Evolutionary conservation across 1,140 invertebrate species (phyloP).

Genomic region (Hycleus cichorii): DNA sequence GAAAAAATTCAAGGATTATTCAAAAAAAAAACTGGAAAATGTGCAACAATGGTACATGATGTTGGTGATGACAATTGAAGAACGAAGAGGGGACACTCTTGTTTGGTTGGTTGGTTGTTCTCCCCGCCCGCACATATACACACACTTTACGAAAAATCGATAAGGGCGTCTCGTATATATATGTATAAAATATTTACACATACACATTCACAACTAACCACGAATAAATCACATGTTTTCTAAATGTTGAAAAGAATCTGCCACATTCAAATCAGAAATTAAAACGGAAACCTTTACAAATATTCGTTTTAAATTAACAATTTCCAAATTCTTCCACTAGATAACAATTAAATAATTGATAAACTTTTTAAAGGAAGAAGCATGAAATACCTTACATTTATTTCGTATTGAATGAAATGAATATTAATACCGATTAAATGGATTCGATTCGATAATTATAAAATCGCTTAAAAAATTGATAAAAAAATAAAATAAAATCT

Average conservation of each 20-base stretch:
- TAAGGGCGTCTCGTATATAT: constrained; percentile 35
- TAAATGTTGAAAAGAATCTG: background rate
- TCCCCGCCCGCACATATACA: too few species aligned
- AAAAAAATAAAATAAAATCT: background rate
- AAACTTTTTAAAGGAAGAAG: too few species aligned
- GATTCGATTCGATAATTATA: background rate
- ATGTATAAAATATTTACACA: background rate
- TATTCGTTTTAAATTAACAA: background rate
- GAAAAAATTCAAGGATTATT: too few species aligned
- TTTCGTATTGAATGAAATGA: too few species aligned
- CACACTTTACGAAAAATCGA: constrained; percentile 34
- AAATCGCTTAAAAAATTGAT: background rate
- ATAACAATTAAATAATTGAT: too few species aligned
- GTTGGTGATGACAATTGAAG: too few species aligned
- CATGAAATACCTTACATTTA: too few species aligned
- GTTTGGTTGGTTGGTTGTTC: too few species aligned
- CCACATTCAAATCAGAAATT: background rate
- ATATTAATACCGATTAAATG: too few species aligned
- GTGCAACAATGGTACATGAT: too few species aligned
- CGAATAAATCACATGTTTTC: constrained; percentile 2
- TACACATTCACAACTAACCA: background rate
- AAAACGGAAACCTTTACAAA: background rate
- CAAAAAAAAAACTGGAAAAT: too few species aligned
- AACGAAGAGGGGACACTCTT: too few species aligned
- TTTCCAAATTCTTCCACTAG: background rate